Evolutionary conservation across 2,888 invertebrate genomes (phyloP).

Genomic region (Leucozona laternaria): DNA sequence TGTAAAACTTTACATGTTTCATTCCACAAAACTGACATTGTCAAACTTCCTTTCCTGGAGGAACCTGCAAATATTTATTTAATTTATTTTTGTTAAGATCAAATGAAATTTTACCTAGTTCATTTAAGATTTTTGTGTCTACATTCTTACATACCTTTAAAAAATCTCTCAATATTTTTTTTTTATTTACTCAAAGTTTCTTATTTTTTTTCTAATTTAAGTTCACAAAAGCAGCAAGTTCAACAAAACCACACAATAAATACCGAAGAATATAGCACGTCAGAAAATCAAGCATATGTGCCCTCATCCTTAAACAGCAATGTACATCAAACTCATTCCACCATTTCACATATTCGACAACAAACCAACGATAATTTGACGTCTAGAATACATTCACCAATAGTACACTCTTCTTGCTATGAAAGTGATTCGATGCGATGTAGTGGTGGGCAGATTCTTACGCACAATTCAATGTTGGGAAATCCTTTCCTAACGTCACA

Average conservation of each 20-base stretch:
- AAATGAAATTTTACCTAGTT: no score
- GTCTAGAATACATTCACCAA: conserved; percentile 69
- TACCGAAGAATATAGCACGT: conserved; percentile 46
- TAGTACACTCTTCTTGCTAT: conserved; percentile 68
- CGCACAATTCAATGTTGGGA: conserved; percentile 77
- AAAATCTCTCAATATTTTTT: no score
- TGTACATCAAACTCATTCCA: conserved; percentile 60
- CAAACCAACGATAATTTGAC: conserved; percentile 57
- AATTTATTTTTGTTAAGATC: no score
- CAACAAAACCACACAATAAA: conserved; percentile 53
- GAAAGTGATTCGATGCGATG: conserved; percentile 65
- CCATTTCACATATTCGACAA: conserved; percentile 55
- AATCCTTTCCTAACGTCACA: conserved; percentile 79
- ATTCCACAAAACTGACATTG: no score
- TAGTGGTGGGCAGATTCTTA: conserved; percentile 65
- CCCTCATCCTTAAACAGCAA: conserved; percentile 53
- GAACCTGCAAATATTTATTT: no score
- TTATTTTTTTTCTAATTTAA: background rate
- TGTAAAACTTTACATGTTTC: no score
- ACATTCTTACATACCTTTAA: no score
- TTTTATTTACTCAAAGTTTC: background rate
- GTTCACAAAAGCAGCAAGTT: conserved; percentile 62
- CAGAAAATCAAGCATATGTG: conserved; percentile 59
- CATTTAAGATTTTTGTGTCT: no score
- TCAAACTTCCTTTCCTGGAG: no score